phyloP scores from a whole-genome alignment of 2,113 vertebrate genomes.

The Crocuta crocuta region DNA sequence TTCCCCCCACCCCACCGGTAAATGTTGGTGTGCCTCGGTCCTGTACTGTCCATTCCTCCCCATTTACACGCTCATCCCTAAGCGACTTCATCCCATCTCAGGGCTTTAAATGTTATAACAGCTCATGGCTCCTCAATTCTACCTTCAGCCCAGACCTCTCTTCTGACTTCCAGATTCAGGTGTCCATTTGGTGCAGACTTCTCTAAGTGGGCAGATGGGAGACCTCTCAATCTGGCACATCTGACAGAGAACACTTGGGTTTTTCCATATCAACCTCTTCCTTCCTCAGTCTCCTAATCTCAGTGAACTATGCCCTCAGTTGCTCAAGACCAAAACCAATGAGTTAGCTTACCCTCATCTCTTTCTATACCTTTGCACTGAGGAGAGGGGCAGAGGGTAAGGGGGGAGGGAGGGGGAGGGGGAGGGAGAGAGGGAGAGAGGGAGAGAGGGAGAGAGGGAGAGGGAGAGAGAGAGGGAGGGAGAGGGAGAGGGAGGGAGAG shows the following conservation, averaged over 20 bases:
- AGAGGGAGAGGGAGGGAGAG: too few species aligned
- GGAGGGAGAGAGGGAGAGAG: too few species aligned
- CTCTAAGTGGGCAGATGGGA: neutral
- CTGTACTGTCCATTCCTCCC: neutral
- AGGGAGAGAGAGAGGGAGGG: too few species aligned
- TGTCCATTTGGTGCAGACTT: neutral
- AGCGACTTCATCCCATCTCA: neutral
- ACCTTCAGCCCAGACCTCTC: neutral
- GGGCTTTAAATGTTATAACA: neutral
- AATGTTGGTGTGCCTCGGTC: neutral
- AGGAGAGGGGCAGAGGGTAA: too few species aligned
- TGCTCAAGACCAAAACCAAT: neutral
- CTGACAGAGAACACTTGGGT: neutral
- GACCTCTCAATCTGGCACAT: neutral
- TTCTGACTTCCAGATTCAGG: neutral
- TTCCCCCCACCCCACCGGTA: neutral
- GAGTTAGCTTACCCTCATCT: neutral
- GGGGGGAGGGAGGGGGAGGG: too few species aligned
- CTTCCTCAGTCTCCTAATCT: neutral
- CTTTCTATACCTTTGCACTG: neutral
- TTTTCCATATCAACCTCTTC: neutral
- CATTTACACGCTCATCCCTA: neutral
- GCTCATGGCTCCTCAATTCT: neutral
- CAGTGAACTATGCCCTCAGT: neutral
- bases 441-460: too few species aligned